phyloP scores from a whole-genome alignment of 2,113 vertebrate genomes.

The Bufo bufo region DNA sequence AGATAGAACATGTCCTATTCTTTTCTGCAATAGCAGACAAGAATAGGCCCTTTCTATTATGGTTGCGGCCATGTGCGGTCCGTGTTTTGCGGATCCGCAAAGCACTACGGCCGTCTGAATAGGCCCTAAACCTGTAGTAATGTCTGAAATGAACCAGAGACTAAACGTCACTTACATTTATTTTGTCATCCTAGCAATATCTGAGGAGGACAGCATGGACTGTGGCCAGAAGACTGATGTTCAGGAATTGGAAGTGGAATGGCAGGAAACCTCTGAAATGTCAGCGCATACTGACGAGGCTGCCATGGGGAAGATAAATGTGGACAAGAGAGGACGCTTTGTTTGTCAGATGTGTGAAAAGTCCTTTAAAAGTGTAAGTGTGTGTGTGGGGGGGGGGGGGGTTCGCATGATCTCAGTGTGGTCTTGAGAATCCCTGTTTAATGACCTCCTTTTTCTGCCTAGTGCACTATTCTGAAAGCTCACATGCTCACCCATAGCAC shows the following conservation, averaged over 20 bases:
- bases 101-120: no score
- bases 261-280: conserved; percentile 67
- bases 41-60: no score
- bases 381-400: no score
- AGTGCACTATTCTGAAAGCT: conserved; percentile 95
- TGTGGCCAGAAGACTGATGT: conserved; percentile 68
- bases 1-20: no score
- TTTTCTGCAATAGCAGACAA: no score
- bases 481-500: conserved; percentile 95
- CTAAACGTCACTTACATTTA: background rate
- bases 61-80: no score
- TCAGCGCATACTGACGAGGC: conserved; percentile 63
- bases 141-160: no score
- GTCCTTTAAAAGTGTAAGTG: conserved; percentile 93
- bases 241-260: conserved; percentile 61
- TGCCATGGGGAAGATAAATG: conserved; percentile 75
- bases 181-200: background rate
- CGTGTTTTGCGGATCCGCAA: no score
- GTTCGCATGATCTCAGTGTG: background rate
- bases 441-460: background rate
- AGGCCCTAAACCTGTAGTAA: no score
- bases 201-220: conserved; percentile 61
- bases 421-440: background rate
- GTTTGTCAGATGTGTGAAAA: conserved; percentile 90
- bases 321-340: conserved; percentile 87